These are phyloP conservation scores for Cecidostiba fungosa DNA, from an alignment of 2,888 invertebrate genomes.

Conservation along the genomic window DNA sequence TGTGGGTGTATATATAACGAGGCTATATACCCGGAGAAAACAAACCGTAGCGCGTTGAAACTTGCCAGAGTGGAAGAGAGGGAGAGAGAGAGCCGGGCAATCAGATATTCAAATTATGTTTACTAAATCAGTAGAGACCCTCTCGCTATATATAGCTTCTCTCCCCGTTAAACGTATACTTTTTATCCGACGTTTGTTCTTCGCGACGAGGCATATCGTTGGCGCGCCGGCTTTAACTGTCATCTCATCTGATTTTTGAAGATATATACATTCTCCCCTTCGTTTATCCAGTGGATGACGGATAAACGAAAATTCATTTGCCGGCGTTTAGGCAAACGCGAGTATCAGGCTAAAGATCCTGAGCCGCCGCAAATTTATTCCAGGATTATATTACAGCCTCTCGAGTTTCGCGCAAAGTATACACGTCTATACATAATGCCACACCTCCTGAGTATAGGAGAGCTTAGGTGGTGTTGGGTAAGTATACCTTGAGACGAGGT, in stretches of 20 bases:
- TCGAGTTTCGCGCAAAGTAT: background rate
- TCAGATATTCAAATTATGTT: conserved; percentile 77
- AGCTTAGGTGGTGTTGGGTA: conserved; percentile 64
- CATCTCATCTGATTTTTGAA: background rate
- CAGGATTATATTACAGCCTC: background rate
- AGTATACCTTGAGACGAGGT: conserved; percentile 73
- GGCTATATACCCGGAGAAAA: conserved; percentile 4
- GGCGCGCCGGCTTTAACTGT: conserved; percentile 11
- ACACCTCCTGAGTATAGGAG: background rate
- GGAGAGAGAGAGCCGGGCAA: conserved; percentile 67
- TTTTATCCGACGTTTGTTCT: conserved; percentile 37
- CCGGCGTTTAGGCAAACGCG: background rate
- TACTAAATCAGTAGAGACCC: conserved; percentile 67
- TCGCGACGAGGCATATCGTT: background rate
- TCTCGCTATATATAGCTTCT: conserved; percentile 28
- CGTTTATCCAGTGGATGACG: background rate
- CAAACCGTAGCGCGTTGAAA: conserved; percentile 32
- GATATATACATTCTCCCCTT: background rate
- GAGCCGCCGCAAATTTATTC: background rate
- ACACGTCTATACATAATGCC: background rate
- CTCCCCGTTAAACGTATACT: background rate
- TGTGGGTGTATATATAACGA: conserved; percentile 33
- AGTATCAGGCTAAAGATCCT: no score
- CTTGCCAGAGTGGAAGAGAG: conserved; percentile 32
- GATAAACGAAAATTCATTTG: background rate